Conservation (phyloP, 2,888 invertebrate species). For the Drosophila diplacantha region DNA sequence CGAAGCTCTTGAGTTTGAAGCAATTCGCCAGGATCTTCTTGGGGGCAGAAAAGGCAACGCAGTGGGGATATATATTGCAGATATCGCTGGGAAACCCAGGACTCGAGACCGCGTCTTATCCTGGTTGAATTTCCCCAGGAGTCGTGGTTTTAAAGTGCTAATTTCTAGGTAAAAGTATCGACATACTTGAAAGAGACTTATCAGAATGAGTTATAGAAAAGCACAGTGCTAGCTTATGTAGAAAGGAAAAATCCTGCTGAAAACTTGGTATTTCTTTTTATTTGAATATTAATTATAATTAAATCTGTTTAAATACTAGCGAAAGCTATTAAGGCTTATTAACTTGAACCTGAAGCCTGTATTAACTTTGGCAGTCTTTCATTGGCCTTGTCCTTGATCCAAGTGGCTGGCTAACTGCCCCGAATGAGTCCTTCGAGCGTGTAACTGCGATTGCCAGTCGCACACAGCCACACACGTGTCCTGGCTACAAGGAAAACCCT, state of each 20-base stretch:
- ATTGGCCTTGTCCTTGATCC: conserved; percentile 54
- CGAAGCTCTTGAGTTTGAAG: conserved; percentile 36
- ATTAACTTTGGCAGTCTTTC: conserved; percentile 1
- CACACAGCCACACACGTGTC: conserved; percentile 9
- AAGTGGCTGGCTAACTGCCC: conserved; percentile 55
- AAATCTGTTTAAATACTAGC: no score
- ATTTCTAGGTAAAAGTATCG: background rate
- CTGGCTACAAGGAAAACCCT: background rate
- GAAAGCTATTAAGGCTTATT: background rate
- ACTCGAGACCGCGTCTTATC: conserved; percentile 2
- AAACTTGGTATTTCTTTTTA: no score
- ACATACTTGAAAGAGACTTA: no score
- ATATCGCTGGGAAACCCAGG: conserved; percentile 16
- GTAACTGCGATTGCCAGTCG: conserved; percentile 45
- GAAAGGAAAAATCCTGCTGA: no score
- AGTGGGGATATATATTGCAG: conserved; percentile 34
- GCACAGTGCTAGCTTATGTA: no score
- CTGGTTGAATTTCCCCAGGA: conserved; percentile 8
- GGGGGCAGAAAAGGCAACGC: conserved; percentile 9
- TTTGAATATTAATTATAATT: background rate
- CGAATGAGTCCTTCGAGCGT: conserved; percentile 50
- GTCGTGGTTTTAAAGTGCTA: conserved; percentile 3
- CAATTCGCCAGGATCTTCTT: conserved; percentile 31
- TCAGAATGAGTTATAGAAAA: background rate
- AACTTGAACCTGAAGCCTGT: background rate